These are phyloP conservation scores for Phalacrocorax brasilianus DNA, from an alignment of 2,113 vertebrate genomes.

Conservation along the genomic window DNA sequence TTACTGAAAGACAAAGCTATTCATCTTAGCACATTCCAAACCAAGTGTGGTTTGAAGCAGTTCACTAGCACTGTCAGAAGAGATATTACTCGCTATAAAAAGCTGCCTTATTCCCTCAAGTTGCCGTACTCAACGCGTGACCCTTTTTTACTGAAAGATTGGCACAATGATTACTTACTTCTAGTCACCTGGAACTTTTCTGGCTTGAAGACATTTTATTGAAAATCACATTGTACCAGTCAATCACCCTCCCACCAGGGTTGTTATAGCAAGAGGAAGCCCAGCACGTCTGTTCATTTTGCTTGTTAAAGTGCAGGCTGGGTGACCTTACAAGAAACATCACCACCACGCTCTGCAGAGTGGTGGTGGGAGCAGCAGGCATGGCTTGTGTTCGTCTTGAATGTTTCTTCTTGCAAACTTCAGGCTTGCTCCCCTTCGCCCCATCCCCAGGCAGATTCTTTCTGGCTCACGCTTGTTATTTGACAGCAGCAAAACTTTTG, in stretches of 20 bases:
- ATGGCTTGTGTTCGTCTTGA: neutral
- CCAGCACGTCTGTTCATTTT: neutral
- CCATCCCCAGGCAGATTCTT: neutral
- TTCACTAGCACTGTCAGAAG: constrained; percentile 71
- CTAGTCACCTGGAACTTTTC: constrained; percentile 68
- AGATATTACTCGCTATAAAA: constrained; percentile 74
- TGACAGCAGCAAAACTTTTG: neutral
- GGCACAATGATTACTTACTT: constrained; percentile 48
- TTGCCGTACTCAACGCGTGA: constrained; percentile 37
- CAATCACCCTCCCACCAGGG: constrained; percentile 58
- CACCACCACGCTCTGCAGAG: neutral
- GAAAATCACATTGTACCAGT: constrained; percentile 58
- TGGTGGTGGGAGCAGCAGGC: neutral
- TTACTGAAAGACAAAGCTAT: constrained; percentile 69
- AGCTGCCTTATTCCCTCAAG: constrained; percentile 53
- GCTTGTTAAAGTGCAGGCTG: neutral
- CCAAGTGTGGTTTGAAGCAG: constrained; percentile 60
- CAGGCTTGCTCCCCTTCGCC: neutral
- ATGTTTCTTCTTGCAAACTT: neutral
- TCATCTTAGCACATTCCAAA: constrained; percentile 63
- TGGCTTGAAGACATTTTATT: constrained; percentile 59
- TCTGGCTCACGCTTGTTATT: rapidly evolving
- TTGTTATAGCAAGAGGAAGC: constrained; percentile 33
- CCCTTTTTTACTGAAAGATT: constrained; percentile 57
- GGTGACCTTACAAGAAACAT: neutral